Evolutionary conservation across 92 coral and sea anemone species (phyloP), one percentile per base, ranked within the genome.

Genomic region (Paramuricea clavata): DNA sequence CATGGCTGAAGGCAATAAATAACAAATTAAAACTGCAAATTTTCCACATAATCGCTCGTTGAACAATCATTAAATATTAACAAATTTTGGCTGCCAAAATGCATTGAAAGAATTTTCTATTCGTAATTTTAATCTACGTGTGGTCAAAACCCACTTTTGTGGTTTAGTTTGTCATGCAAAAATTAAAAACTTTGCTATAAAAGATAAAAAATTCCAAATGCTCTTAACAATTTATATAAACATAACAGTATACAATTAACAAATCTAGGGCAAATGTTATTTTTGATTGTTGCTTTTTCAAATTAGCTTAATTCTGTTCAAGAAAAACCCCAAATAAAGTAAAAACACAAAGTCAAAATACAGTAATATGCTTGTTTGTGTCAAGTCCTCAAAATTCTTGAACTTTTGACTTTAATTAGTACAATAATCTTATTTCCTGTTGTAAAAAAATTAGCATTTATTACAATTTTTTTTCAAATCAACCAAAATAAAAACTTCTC

Each of bases 211-310:
- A 31, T 21, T 28, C 32, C 68, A 60, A 60, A 60, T 21, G 10
- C 68, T 28, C 32, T 65, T 65, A 65, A 65, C 28, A 31, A 3
- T 65, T 65, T 65, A 12, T 28, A 65, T 65, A 30, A 65, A 65
- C 72, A 65, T 28, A 11, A 28, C 39, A 27, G 31, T 26, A 13
- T 2, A 26, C 15, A 22, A 22, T 21, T n/a, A 21, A 5, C 10
- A 7, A 60, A 22, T 60, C n/a, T 28, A 22, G 15, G 30, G 31
- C 32, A 60, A 60, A 60, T 22, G 15, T 60, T 28, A 5, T 21
- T 60, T 26, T 60, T 60, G 2, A 21, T 22, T 60, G 30, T 60
- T 60, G 30, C 11, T 5, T 28, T 0, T 22, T 1, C 9, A 28
- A 3, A 60, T 21, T 0, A n/a, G 33, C 64, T 60, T n/a, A 60